Conservation (phyloP, 2,113 vertebrate genomes). For the Microcebus jonahi region DNA sequence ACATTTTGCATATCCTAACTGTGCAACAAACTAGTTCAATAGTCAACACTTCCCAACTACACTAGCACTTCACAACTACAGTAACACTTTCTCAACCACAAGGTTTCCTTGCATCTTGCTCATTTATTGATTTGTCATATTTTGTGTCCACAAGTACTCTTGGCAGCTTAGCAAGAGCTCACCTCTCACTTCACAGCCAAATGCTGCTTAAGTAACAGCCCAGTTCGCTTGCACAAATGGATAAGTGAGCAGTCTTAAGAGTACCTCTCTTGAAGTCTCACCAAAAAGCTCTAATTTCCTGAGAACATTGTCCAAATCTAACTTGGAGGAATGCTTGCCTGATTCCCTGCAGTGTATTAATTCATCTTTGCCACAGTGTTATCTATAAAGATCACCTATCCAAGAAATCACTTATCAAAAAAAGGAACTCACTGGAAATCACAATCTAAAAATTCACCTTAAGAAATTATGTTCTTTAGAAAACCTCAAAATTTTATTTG, state of each 20-base stretch:
- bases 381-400: not conserved
- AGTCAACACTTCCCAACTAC: not conserved
- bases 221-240: slow-evolving; percentile 25
- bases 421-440: not conserved
- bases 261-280: not conserved
- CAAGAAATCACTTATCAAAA: not conserved
- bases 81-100: not conserved
- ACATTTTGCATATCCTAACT: slow-evolving; percentile 9
- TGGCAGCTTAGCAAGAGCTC: slow-evolving; percentile 44
- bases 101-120: not conserved
- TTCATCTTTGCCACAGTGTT: not conserved
- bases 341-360: not conserved
- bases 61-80: not conserved
- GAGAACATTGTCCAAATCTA: not conserved
- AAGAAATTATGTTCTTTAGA: not conserved
- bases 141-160: not conserved
- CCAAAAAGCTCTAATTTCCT: not conserved
- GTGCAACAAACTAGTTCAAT: not conserved
- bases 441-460: not conserved
- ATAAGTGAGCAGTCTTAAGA: slow-evolving; percentile 41
- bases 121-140: slow-evolving; percentile 47
- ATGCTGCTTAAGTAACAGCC: slow-evolving; percentile 4
- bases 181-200: slow-evolving; percentile 37
- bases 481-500: not conserved
- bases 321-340: not conserved